These are phyloP conservation scores for Cyrtodaria siliqua DNA, from an alignment of 2,888 invertebrate genomes.

Conservation along the genomic window DNA sequence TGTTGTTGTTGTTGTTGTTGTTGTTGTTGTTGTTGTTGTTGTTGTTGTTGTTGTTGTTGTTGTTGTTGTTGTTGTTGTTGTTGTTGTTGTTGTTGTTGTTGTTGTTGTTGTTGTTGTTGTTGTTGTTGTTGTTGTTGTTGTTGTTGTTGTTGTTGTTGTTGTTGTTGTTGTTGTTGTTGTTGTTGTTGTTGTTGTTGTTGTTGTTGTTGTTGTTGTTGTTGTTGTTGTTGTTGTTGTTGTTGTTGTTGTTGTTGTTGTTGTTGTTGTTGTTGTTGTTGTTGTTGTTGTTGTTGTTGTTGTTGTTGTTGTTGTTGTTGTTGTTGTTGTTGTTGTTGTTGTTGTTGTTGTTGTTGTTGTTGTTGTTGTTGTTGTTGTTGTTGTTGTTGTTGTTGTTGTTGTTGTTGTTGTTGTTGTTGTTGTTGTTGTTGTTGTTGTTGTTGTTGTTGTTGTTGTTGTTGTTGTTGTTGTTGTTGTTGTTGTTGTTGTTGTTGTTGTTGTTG, in stretches of 20 bases:
- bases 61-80: slow-evolving; percentile 3
- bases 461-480: slow-evolving; percentile 1
- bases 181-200: slow-evolving; percentile 1
- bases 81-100: slow-evolving; percentile 1
- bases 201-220: slow-evolving; percentile 3
- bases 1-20: slow-evolving; percentile 3
- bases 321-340: slow-evolving; percentile 1
- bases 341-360: slow-evolving; percentile 1
- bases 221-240: slow-evolving; percentile 1
- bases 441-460: slow-evolving; percentile 3
- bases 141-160: slow-evolving; percentile 3
- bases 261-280: slow-evolving; percentile 1
- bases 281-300: slow-evolving; percentile 3
- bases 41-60: slow-evolving; percentile 1
- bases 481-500: slow-evolving; percentile 1
- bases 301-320: slow-evolving; percentile 1
- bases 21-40: slow-evolving; percentile 3
- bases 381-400: slow-evolving; percentile 1
- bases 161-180: slow-evolving; percentile 1
- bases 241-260: slow-evolving; percentile 1
- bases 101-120: slow-evolving; percentile 1
- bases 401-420: slow-evolving; percentile 1
- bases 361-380: slow-evolving; percentile 3
- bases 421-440: slow-evolving; percentile 1
- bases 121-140: slow-evolving; percentile 1